Evolutionary conservation across 1,140 invertebrate species (phyloP), one percentile per base, ranked within the genome.

Genomic region (Holcopasites calliopsidis): DNA sequence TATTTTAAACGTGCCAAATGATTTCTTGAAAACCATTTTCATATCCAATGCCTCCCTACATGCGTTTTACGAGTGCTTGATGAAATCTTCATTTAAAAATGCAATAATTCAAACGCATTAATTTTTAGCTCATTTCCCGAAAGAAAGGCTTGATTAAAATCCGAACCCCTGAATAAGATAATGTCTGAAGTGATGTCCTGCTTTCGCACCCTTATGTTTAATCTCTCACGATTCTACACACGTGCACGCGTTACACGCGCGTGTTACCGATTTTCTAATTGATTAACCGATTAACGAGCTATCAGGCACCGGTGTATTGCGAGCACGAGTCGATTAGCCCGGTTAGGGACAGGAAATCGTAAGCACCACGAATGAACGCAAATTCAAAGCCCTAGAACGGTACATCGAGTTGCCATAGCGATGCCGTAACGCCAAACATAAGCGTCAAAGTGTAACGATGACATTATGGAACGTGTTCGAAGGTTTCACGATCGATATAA

Each of bases 361-460:
- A 21, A 11, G 18, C 21, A 11, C 11, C 4, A 42, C 8, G n/a
- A 47, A 11, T 23, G 44, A 44, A 47, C 47, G 33, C 28, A 40
- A 64, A 50, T 38, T n/a, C n/a, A n/a, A n/a, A n/a, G n/a, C n/a
- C n/a, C n/a, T n/a, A n/a, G 40, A 81, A 70, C 33, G 54, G 64
- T 55, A 47, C 49, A 57, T 49, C 62, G 18, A 76, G 80, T 82
- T 82, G 26, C 74, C 80, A 82, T 82, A 82, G 80, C 55, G 44
- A 82, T 82, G 49, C 42, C n/a, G 38, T 73, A 68, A 49, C 16
- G 55, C 42, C 73, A 82, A 81, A 82, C 80, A 82, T 77, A 72
- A 68, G 73, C 66, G 68, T 65, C 55, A 47, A 71, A 81, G 52
- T 77, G 44, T 75, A 65, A 77, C 79, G 72, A 72, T 80, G 79